Evolutionary conservation across 2,113 vertebrate genomes (phyloP), one percentile per base, ranked within the genome.

Genomic region (Periophthalmodon schlosseri): DNA sequence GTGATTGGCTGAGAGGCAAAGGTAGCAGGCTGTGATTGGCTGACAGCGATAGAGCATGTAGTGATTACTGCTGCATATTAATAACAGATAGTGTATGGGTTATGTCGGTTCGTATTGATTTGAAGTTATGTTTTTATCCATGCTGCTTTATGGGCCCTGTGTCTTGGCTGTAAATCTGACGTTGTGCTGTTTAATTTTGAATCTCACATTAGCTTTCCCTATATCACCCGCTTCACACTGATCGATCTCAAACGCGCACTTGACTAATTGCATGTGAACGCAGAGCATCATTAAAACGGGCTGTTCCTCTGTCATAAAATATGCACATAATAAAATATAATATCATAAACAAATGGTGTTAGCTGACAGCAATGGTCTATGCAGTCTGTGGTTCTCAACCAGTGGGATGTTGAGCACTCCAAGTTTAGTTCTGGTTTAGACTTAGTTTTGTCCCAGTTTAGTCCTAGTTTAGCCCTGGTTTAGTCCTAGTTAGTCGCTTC

Each of bases 121-220:
- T 64, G 16, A 64, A 65, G 34, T 44, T 65, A 65, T 39, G 36
- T 39, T n/a, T 20, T 39, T 39, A 44, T 18, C 34, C 34, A n/a
- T 13, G 18, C 34, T 65, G 33, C 63, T 65, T 65, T 44, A 44
- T 12, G 15, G 28, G 16, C 18, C 15, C 14, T 61, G 4, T 2
- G 58, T 13, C 24, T 64, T n/a, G 61, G 61, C 61, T 36, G 61
- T 34, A 36, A 64, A 64, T 44, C 39, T 13, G 15, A 65, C 3
- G 21, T 20, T 2, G 33, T 3, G 18, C 18, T n/a, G 16, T 39
- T 39, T n/a, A 18, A 65, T 65, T n/a, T 39, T 56, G 1, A 9
- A 16, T 63, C 61, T 21, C n/a, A 18, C 63, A 65, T 65, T 64
- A 11, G 58, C 8, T 64, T 57, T 57, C n/a, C 56, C 36, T 64